These are phyloP conservation scores for Platysternon megacephalum DNA, from an alignment of 2,113 vertebrate species.

Conservation along the genomic window DNA sequence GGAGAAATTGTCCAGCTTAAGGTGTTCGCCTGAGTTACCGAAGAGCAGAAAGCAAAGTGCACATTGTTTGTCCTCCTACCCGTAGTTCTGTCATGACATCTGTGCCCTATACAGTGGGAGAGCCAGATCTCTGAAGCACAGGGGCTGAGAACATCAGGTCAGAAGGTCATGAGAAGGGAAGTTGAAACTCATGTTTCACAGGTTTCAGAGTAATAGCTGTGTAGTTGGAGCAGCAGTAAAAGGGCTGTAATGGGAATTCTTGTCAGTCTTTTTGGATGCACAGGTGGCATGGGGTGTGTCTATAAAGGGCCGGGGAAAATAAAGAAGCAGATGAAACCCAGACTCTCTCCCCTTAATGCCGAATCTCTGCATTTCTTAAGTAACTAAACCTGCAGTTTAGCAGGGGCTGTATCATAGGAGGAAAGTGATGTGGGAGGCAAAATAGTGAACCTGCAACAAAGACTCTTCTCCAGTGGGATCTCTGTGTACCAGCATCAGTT, in stretches of 20 bases:
- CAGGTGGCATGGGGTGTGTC: neutral
- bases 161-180: neutral
- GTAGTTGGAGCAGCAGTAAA: neutral
- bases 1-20: neutral
- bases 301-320: neutral
- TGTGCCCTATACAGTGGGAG: neutral
- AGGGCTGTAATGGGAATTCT: neutral
- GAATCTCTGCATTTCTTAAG: neutral
- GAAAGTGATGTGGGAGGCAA: neutral
- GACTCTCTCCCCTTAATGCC: neutral
- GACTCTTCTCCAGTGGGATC: neutral
- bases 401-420: neutral
- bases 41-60: neutral
- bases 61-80: neutral
- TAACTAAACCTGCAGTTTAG: neutral
- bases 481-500: neutral
- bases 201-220: too few relatives aligned
- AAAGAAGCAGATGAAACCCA: neutral
- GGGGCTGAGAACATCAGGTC: neutral
- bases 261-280: neutral
- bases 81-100: neutral
- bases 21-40: neutral
- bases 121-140: neutral
- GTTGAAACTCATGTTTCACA: neutral
- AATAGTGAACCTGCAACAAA: neutral